Percentiles rank a stretch among this genome's conserved stretches.
Evolutionary conservation across 2,113 vertebrate genomes (phyloP).

Genomic region (Aptenodytes patagonicus): DNA sequence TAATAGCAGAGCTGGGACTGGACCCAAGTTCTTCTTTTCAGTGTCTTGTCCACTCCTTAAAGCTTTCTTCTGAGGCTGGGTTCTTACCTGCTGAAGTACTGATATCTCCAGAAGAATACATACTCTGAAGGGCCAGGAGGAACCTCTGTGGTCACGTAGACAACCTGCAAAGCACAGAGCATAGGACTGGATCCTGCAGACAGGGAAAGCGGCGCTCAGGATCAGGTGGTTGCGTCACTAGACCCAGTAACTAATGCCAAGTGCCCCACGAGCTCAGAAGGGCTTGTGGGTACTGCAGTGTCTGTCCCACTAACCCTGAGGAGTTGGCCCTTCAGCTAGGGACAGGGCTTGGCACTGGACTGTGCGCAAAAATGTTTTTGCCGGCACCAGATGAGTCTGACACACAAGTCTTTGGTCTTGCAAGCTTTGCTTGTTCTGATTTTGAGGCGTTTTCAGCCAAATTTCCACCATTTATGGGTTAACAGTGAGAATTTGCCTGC

Average conservation of each 20-base stretch:
- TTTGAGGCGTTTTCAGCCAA: background rate
- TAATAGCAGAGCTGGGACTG: background rate
- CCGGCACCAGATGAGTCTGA: background rate
- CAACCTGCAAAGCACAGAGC: background rate
- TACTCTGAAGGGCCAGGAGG: background rate
- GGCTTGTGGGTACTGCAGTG: background rate
- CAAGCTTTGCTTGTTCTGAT: background rate
- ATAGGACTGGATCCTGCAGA: background rate
- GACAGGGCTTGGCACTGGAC: background rate
- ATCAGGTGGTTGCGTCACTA: background rate
- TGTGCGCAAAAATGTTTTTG: background rate
- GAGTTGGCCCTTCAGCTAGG: background rate
- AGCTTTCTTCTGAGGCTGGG: background rate
- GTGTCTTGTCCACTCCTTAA: background rate
- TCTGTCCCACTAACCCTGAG: background rate
- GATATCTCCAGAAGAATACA: background rate
- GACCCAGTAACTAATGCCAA: background rate
- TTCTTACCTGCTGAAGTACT: background rate
- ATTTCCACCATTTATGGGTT: background rate
- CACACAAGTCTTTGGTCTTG: background rate
- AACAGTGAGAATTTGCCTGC: background rate
- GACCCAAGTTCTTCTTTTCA: background rate
- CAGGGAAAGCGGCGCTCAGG: accelerated
- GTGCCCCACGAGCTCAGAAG: background rate
- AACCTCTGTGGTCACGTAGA: background rate